Evolutionary conservation across 1,140 invertebrate genomes (phyloP).

Genomic region (Eurosta solidaginis): DNA sequence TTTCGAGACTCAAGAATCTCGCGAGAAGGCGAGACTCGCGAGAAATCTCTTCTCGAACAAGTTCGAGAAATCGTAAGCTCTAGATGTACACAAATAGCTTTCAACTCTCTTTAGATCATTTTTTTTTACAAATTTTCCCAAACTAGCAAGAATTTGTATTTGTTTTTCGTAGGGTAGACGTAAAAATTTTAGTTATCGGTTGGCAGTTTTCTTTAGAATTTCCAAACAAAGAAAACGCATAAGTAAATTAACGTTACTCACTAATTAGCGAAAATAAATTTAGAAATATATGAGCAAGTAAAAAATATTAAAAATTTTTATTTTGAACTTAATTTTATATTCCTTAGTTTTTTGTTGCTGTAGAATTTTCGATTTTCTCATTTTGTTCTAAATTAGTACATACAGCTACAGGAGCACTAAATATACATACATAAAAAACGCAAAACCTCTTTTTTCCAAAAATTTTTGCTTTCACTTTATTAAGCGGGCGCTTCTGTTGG

Average conservation of each 20-base stretch:
- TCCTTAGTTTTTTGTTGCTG: background rate
- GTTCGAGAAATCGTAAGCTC: too few relatives aligned
- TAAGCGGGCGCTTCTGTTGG: slow-evolving; percentile 75
- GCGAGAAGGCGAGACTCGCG: too few relatives aligned
- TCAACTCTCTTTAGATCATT: too few relatives aligned
- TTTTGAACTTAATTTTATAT: background rate
- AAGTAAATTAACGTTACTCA: background rate
- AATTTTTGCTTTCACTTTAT: background rate
- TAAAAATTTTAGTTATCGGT: background rate
- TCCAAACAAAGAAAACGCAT: background rate
- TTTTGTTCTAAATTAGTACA: background rate
- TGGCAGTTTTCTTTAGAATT: slow-evolving; percentile 17
- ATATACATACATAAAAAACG: background rate
- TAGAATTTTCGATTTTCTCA: background rate
- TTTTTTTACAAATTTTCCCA: too few relatives aligned
- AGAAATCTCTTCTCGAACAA: too few relatives aligned
- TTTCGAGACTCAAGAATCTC: too few relatives aligned
- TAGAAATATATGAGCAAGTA: slow-evolving; percentile 2
- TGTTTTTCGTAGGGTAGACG: background rate
- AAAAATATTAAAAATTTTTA: slow-evolving; percentile 23
- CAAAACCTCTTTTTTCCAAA: background rate
- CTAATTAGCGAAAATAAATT: background rate
- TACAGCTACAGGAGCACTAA: background rate
- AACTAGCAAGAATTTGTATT: too few relatives aligned
- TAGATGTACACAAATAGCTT: too few relatives aligned